phyloP scores from a whole-genome alignment of 2,797 vertebrate species.

The Sibirionetta formosa region DNA sequence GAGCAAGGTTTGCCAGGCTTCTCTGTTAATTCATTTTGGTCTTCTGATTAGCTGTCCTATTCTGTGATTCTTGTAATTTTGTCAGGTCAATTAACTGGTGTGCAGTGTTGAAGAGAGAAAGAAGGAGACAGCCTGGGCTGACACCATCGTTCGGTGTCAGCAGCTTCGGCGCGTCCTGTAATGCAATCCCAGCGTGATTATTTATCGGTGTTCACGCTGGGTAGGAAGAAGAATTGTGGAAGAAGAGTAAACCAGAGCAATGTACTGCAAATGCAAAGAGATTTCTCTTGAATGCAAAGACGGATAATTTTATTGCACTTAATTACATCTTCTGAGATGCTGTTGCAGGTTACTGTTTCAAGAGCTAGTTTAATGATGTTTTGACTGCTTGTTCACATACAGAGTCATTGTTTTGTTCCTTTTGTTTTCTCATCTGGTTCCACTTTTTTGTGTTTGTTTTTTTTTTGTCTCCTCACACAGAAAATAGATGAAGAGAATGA shows the following conservation, averaged over 20 bases:
- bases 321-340: not conserved
- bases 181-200: slow-evolving; percentile 68
- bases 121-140: slow-evolving; percentile 53
- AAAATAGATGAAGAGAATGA: slow-evolving; percentile 99
- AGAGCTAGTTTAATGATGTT: not conserved
- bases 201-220: slow-evolving; percentile 35
- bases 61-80: slow-evolving; percentile 91
- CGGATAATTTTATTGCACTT: not conserved
- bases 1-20: slow-evolving; percentile 67
- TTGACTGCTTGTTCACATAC: not conserved
- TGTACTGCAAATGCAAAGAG: not conserved
- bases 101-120: slow-evolving; percentile 75
- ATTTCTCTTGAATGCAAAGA: not conserved
- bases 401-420: not conserved
- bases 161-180: slow-evolving; percentile 65
- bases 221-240: not conserved
- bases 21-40: slow-evolving; percentile 90
- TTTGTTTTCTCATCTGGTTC: not conserved
- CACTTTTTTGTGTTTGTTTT: not conserved
- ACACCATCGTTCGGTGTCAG: slow-evolving; percentile 74
- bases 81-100: slow-evolving; percentile 89
- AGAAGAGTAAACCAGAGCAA: slow-evolving; percentile 40
- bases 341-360: not conserved
- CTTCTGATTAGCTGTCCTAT: slow-evolving; percentile 90
- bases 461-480: slow-evolving; percentile 73